Evolutionary conservation across 2,113 vertebrate genomes (phyloP).

Genomic region (human (Homo sapiens)): DNA sequence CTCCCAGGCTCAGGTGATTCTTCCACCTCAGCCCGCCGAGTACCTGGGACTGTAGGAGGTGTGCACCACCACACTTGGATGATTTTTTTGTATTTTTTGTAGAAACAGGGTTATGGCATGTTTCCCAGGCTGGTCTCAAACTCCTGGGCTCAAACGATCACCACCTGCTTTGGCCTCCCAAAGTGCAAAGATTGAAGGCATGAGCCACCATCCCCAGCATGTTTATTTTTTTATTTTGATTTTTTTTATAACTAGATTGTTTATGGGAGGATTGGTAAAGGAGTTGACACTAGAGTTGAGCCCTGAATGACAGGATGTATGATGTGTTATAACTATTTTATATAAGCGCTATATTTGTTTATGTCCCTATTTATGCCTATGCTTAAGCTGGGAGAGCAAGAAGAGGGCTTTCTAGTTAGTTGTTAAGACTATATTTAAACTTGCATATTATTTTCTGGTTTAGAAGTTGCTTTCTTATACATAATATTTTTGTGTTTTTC

Average conservation of each 20-base stretch:
- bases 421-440: not conserved
- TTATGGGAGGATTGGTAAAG: not conserved
- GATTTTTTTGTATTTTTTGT: too few relatives aligned
- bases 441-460: not conserved
- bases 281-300: not conserved
- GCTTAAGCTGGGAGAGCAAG: not conserved
- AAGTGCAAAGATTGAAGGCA: too few relatives aligned
- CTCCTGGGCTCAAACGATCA: too few relatives aligned
- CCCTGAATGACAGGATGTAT: not conserved
- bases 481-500: not conserved
- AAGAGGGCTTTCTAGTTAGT: not conserved
- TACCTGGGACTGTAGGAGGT: too few relatives aligned
- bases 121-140: too few relatives aligned
- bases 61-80: too few relatives aligned
- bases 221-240: too few relatives aligned
- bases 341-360: not conserved
- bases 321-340: not conserved
- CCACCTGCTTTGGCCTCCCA: too few relatives aligned
- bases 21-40: too few relatives aligned
- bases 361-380: not conserved
- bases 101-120: too few relatives aligned
- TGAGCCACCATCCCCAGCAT: too few relatives aligned
- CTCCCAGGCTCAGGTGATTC: too few relatives aligned
- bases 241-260: not conserved
- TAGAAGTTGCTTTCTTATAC: slow-evolving; percentile 7